These are phyloP conservation scores for Podarcis muralis DNA, from an alignment of 2,113 vertebrate species.

Conservation along the genomic window DNA sequence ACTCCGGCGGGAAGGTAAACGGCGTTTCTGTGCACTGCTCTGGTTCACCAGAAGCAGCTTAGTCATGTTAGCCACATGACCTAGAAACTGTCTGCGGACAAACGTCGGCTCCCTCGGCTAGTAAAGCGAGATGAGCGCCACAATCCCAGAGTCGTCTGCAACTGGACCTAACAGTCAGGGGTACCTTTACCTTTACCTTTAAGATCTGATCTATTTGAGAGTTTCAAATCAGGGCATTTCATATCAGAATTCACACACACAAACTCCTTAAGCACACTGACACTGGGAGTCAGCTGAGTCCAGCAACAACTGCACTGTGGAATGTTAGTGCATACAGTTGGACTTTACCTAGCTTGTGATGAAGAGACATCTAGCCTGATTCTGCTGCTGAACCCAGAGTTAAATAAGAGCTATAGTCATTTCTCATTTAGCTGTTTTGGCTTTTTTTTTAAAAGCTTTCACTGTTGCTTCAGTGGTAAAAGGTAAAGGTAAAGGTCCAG, in stretches of 20 bases:
- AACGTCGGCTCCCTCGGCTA: no score
- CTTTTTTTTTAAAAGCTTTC: constrained; percentile 24
- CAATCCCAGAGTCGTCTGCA: no score
- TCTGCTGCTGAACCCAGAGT: constrained; percentile 3
- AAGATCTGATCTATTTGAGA: no score
- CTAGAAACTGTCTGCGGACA: no score
- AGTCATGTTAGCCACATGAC: no score
- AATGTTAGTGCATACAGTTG: neutral
- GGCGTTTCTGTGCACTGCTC: no score
- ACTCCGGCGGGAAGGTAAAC: no score
- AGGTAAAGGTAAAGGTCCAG: no score
- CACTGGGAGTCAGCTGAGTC: neutral
- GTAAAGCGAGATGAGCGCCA: no score
- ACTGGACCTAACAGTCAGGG: no score
- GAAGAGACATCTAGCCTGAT: neutral
- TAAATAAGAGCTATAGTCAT: neutral
- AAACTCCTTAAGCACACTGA: neutral
- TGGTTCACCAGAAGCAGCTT: no score
- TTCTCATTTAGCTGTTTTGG: neutral
- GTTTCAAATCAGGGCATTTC: neutral
- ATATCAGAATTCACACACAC: neutral
- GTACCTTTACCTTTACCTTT: no score
- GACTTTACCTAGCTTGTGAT: neutral
- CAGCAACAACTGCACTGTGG: neutral
- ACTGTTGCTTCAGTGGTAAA: neutral